Evolutionary conservation across 2,113 vertebrate genomes (phyloP).

Genomic region (Arizona elegans): DNA sequence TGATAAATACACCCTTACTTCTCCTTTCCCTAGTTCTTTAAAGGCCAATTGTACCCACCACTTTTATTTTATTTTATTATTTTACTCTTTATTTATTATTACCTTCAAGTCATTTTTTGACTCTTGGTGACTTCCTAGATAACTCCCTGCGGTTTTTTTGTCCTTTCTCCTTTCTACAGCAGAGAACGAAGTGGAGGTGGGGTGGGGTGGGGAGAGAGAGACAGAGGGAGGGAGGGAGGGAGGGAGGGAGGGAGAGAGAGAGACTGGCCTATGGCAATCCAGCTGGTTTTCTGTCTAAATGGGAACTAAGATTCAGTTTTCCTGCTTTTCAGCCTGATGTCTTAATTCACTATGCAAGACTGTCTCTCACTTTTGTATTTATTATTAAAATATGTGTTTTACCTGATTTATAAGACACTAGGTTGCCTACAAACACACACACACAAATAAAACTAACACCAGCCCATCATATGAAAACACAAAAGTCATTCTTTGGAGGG

Average conservation of each 20-base stretch:
- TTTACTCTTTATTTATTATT: not conserved
- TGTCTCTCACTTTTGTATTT: not conserved
- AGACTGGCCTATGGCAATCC: not conserved
- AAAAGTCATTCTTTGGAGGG: not conserved
- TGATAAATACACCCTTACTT: not conserved
- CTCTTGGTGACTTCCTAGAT: not conserved
- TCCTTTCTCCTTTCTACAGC: not conserved
- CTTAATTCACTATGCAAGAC: not conserved
- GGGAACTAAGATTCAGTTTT: not conserved
- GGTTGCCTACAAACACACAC: not conserved
- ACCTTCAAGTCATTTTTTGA: not conserved
- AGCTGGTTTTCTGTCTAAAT: not conserved
- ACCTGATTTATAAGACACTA: not conserved
- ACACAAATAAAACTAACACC: not conserved
- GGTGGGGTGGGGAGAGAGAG: too few relatives aligned
- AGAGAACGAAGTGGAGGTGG: not conserved
- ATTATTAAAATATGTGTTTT: not conserved
- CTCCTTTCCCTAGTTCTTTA: not conserved
- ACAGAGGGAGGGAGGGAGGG: too few relatives aligned
- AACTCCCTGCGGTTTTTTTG: not conserved
- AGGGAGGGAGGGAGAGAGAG: not conserved
- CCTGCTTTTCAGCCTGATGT: not conserved
- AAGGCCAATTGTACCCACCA: not conserved
- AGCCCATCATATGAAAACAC: not conserved
- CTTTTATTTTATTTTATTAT: not conserved